Percentiles rank a stretch among this genome's conserved stretches.
phyloP scores from a whole-genome alignment of 1,140 invertebrate genomes.

The Pogonognathellus flavescens region DNA sequence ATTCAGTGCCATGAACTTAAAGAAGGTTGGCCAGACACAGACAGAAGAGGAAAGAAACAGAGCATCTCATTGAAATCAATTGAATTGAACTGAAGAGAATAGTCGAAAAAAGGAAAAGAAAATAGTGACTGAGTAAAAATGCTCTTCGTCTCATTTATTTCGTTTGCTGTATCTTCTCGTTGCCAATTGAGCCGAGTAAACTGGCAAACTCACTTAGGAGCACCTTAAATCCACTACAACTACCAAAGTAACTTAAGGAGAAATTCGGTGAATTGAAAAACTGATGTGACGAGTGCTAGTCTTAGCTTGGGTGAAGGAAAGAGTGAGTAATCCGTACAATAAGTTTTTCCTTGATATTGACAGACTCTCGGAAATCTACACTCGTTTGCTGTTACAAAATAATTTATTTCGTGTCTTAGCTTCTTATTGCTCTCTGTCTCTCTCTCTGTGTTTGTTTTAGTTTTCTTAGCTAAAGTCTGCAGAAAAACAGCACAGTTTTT shows the following conservation, averaged over 20 bases:
- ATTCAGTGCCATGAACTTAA: not conserved
- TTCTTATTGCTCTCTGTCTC: not conserved
- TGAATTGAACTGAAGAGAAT: slow-evolving; percentile 21
- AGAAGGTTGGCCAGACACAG: slow-evolving; percentile 8
- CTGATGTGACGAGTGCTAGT: not conserved
- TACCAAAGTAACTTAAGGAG: not conserved
- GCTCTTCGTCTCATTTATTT: slow-evolving; percentile 23
- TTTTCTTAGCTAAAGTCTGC: not conserved
- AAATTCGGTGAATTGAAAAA: slow-evolving; percentile 10
- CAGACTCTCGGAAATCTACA: not conserved
- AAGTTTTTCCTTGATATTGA: not conserved
- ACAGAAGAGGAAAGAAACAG: slow-evolving; percentile 18
- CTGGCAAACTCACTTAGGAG: slow-evolving; percentile 1
- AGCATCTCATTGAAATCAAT: slow-evolving; percentile 30
- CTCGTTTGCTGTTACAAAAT: not conserved
- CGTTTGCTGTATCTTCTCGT: slow-evolving; percentile 1
- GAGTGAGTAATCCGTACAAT: not conserved
- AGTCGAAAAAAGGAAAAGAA: slow-evolving; percentile 14
- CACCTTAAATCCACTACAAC: not conserved
- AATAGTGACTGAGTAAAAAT: slow-evolving; percentile 11
- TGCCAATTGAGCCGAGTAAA: not conserved
- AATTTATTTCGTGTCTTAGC: not conserved
- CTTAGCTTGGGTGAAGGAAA: slow-evolving; percentile 16
- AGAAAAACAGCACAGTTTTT: no score
- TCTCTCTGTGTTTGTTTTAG: not conserved